These are phyloP conservation scores for Enteromius trimaculatus DNA, from an alignment of 2,797 vertebrate genomes.

Conservation along the genomic window DNA sequence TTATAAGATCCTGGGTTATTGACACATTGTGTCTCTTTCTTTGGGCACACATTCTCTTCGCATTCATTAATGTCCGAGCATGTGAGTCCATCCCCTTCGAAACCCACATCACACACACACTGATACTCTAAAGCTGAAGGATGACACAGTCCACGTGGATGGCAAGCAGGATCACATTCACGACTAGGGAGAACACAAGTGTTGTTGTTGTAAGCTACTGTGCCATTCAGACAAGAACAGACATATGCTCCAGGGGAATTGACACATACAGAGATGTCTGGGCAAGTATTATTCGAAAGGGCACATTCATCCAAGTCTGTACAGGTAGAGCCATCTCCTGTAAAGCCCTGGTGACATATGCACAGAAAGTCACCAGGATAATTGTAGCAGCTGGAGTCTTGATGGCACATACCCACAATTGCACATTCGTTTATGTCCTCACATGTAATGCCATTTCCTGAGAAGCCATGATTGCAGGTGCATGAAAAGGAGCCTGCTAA, in stretches of 20 bases:
- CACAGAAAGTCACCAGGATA: conserved; percentile 74
- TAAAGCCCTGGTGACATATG: conserved; percentile 77
- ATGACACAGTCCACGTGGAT: conserved; percentile 79
- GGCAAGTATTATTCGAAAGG: conserved; percentile 69
- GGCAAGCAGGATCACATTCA: conserved; percentile 75
- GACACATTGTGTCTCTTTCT: conserved; percentile 75
- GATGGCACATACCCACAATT: conserved; percentile 66
- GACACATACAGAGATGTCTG: conserved; percentile 73
- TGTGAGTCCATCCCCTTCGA: conserved; percentile 72
- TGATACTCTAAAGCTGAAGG: conserved; percentile 72
- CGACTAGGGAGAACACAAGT: conserved; percentile 71
- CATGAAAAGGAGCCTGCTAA: conserved; percentile 77
- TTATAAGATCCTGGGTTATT: conserved; percentile 79
- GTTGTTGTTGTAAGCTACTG: conserved; percentile 72
- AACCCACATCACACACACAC: conserved; percentile 83
- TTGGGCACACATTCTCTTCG: conserved; percentile 74
- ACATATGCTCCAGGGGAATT: conserved; percentile 81
- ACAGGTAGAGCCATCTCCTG: conserved; percentile 79
- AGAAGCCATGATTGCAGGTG: conserved; percentile 78
- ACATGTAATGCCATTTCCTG: conserved; percentile 76
- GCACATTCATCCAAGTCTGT: conserved; percentile 80
- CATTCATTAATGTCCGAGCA: conserved; percentile 84
- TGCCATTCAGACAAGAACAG: conserved; percentile 84
- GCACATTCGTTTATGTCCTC: conserved; percentile 80
- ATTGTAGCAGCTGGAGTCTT: conserved; percentile 74